Evolutionary conservation across 2,888 invertebrate species (phyloP), one percentile per base, ranked within the genome.

Genomic region (Harpalus rufipes): DNA sequence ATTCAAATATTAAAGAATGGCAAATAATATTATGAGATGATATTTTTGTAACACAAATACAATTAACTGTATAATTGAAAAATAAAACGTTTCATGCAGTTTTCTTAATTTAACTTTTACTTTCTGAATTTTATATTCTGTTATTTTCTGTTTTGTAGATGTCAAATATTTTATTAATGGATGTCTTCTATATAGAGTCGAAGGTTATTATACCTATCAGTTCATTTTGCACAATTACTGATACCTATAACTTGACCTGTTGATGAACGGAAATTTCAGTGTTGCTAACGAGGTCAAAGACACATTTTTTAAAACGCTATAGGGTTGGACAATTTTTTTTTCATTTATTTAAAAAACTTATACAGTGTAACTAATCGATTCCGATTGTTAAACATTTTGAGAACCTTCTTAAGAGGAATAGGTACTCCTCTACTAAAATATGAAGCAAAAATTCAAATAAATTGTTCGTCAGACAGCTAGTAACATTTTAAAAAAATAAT

Each of bases 41-140:
- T 74, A 74, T 44, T 63, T 44, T 63, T 44, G 44, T 18, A 16
- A 41, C 41, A 44, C 44, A 41, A 74, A 44, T 74, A 74, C 72
- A 74, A 18, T 74, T 44, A 74, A 16, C 72, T n/a, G 44, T 41
- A 51, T 74, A 74, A 74, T 74, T 74, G 72, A 74, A 74, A 68
- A 68, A 68, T 68, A 39, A 68, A 14, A 68, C 7, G 32, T 68
- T 63, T 63, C 63, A 63, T 63, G 41, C 16, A 44, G 8, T 41
- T 18, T 44, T 41, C 72, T 74, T 16, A 14, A 25, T 44, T 74
- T 74, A 14, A 74, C 72, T 74, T 74, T 74, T 74, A 68, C 68
- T 68, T 68, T 68, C 68, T n/a, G 32, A 32, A 68, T 39, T 68
- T 68, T 39, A 68, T 39, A 63, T 68, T 68, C 68, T 39, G 68